phyloP scores from a whole-genome alignment of 2,113 vertebrate genomes.

The Hippocampus barbouri region DNA sequence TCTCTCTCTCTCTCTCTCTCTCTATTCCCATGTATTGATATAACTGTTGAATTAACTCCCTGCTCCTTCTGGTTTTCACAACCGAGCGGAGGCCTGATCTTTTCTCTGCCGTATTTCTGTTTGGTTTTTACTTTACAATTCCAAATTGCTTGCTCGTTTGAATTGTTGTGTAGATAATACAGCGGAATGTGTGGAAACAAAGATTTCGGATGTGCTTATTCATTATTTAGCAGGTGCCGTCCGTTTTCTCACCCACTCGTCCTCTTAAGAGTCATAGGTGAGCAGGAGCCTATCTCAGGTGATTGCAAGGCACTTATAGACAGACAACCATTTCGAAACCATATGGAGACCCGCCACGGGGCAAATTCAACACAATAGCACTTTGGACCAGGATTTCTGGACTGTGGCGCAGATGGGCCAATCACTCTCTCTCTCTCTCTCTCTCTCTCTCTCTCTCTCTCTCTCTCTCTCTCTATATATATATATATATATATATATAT shows the following conservation, averaged over 20 bases:
- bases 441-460: no score
- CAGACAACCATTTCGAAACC: no score
- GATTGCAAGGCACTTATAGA: no score
- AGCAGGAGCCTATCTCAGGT: not conserved
- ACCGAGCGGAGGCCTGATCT: slow-evolving; percentile 45
- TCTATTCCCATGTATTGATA: slow-evolving; percentile 44
- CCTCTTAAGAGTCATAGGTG: not conserved
- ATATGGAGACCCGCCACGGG: no score
- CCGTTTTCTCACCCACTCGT: not conserved
- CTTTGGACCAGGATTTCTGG: no score
- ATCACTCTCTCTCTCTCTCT: no score
- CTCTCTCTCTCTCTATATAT: no score
- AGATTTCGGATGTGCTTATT: not conserved
- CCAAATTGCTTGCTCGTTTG: not conserved
- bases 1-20: slow-evolving; percentile 23
- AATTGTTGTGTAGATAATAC: not conserved
- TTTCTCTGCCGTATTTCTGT: slow-evolving; percentile 37
- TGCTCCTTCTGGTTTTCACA: slow-evolving; percentile 29
- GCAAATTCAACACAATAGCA: no score
- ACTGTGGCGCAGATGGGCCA: no score
- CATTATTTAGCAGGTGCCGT: not conserved
- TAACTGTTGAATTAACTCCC: slow-evolving; percentile 61
- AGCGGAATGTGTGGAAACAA: not conserved
- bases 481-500: no score
- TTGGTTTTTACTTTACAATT: slow-evolving; percentile 24